These are phyloP conservation scores for Cyphomyrus discorhynchus DNA, from an alignment of 2,113 vertebrate genomes.

Conservation along the genomic window DNA sequence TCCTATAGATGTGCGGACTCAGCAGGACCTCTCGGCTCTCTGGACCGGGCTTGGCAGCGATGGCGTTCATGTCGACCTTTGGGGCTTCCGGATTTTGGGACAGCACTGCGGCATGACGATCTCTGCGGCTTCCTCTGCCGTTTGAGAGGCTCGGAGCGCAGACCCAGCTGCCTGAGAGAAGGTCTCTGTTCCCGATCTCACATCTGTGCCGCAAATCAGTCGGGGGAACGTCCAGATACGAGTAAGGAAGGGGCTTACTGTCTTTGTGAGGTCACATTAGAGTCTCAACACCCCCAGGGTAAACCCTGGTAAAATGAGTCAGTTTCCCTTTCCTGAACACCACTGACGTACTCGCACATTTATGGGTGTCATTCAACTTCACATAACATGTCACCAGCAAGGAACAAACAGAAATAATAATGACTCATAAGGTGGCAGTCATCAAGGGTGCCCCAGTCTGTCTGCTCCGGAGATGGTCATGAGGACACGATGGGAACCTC, in stretches of 20 bases:
- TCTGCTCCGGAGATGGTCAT: too few relatives aligned
- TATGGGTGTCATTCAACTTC: constrained; percentile 21
- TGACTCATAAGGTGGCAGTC: not conserved
- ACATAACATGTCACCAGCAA: constrained; percentile 4
- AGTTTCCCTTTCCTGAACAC: constrained; percentile 22
- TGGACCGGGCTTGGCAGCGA: not conserved
- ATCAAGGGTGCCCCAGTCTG: not conserved
- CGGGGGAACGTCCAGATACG: constrained; percentile 7
- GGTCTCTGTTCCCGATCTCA: constrained; percentile 48
- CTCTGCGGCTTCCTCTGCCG: constrained; percentile 22
- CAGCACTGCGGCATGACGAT: constrained; percentile 8
- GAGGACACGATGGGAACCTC: constrained; percentile 19
- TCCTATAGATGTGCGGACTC: constrained; percentile 24
- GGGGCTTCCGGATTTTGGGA: constrained; percentile 20
- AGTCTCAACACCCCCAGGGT: not conserved
- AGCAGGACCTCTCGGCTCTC: constrained; percentile 21
- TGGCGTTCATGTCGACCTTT: constrained; percentile 11
- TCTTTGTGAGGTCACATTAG: constrained; percentile 15
- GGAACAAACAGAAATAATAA: not conserved
- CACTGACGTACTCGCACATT: constrained; percentile 10
- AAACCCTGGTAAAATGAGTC: not conserved
- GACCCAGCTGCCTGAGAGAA: constrained; percentile 47
- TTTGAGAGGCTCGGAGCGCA: constrained; percentile 31
- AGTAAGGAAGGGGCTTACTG: not conserved
- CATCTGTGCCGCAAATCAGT: constrained; percentile 30